A percentile compares a stretch with the other conserved stretches of the same genome.
phyloP scores from a whole-genome alignment of 2,888 invertebrate species.

The Conops quadrifasciatus region DNA sequence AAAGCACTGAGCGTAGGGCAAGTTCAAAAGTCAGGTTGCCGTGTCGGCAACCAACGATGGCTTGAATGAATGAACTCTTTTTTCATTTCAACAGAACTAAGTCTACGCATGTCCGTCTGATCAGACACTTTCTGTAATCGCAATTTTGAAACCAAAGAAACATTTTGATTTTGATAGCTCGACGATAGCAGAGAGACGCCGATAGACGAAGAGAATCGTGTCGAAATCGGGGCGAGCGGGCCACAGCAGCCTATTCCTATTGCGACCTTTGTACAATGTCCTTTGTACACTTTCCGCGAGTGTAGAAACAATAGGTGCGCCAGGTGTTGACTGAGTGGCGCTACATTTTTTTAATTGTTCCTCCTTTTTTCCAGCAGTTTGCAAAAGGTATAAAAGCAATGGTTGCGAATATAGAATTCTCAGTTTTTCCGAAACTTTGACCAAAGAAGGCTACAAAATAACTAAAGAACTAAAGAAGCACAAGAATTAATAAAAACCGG shows the following conservation, averaged over 20 bases:
- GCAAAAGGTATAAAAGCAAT: slow-evolving; percentile 25
- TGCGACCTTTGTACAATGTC: background rate
- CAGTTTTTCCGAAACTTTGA: slow-evolving; percentile 21
- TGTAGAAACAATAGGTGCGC: slow-evolving; percentile 24
- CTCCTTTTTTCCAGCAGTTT: background rate
- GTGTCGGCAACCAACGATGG: too few species aligned
- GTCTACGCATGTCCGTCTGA: slow-evolving; percentile 22
- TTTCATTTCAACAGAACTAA: too few species aligned
- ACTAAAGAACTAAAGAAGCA: background rate
- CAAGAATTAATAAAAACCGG: background rate
- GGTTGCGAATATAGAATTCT: background rate
- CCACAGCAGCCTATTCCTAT: background rate
- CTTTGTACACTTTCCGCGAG: background rate
- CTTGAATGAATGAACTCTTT: background rate
- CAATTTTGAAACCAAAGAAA: too few species aligned
- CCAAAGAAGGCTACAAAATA: background rate
- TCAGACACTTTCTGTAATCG: background rate
- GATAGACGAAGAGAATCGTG: too few species aligned
- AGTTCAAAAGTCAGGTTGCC: too few species aligned
- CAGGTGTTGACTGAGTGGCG: background rate
- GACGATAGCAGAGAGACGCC: too few species aligned
- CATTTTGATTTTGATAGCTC: too few species aligned
- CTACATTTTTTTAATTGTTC: background rate
- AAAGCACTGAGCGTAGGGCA: too few species aligned
- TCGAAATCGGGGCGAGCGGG: background rate